Evolutionary conservation across 2,888 invertebrate species (phyloP), one percentile per base, ranked within the genome.

Genomic region (Diaprepes abbreviatus): DNA sequence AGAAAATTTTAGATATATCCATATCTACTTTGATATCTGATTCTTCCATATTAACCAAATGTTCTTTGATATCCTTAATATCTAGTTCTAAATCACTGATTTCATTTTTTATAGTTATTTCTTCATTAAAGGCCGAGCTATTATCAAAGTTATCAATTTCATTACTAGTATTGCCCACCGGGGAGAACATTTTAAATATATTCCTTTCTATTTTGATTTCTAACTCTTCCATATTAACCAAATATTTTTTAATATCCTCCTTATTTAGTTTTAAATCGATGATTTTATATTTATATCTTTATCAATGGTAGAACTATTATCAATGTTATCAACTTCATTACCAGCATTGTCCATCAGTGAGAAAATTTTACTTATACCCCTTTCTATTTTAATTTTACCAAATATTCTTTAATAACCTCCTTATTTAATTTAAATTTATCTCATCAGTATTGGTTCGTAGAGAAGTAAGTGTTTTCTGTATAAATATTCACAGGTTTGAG

Each of bases 401-500:
- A 9, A 43, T 63, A 59, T 73, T 71, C 40, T 45, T 60, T 16
- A 62, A 48, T 7, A 45, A 19, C 45, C 62, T n/a, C n/a, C n/a
- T n/a, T n/a, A n/a, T n/a, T n/a, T n/a, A n/a, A n/a, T n/a, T n/a
- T n/a, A n/a, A n/a, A n/a, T n/a, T n/a, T n/a, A n/a, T n/a, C n/a
- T n/a, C n/a, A n/a, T n/a, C n/a, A n/a, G n/a, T 63, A 52, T 63
- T 43, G 14, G 64, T 21, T 59, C 50, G 55, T 63, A 57, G 21
- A 38, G 63, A 14, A 19, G 50, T 0, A 62, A 1, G 45, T 14
- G 5, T 40, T 12, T 52, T 58, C 69, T 33, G 28, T 6, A 10
- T 28, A 9, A 36, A n/a, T 45, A 35, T 62, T 21, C 48, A 57
- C 12, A 2, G 78, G 77, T 67, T 78, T 79, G 38, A 78, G 45